These are phyloP conservation scores for Heteromyza rotundicornis DNA, from an alignment of 2,888 invertebrate genomes.

Conservation along the genomic window DNA sequence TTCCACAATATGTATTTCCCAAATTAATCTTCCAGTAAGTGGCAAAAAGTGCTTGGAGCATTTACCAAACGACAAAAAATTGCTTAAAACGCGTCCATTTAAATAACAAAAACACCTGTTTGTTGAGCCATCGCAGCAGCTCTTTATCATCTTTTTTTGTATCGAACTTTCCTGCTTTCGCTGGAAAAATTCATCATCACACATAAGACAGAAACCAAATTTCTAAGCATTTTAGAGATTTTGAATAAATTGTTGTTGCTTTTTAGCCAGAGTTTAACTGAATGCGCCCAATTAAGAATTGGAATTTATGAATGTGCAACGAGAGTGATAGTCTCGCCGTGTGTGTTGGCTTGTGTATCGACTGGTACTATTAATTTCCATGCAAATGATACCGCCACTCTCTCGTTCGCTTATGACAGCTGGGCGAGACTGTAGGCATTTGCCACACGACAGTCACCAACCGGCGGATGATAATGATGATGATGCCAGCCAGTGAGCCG, in stretches of 20 bases:
- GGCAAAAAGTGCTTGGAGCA: not conserved
- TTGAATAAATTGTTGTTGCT: slow-evolving; percentile 1
- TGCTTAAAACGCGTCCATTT: not conserved
- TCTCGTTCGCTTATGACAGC: not conserved
- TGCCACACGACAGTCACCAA: not conserved
- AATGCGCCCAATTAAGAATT: slow-evolving; percentile 47
- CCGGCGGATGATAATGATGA: not conserved
- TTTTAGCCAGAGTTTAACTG: too few relatives aligned
- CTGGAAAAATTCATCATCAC: slow-evolving; percentile 54
- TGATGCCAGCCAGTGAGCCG: too few relatives aligned
- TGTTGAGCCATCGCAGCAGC: slow-evolving; percentile 38
- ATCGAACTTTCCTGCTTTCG: slow-evolving; percentile 39
- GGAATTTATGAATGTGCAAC: slow-evolving; percentile 39
- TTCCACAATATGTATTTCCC: too few relatives aligned
- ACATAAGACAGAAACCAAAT: too few relatives aligned
- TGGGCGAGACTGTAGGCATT: not conserved
- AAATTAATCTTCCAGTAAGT: too few relatives aligned
- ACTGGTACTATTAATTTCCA: not conserved
- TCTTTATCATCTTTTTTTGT: slow-evolving; percentile 37
- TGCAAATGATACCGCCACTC: not conserved
- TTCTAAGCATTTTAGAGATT: slow-evolving; percentile 15
- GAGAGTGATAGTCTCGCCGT: slow-evolving; percentile 15
- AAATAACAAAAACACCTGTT: slow-evolving; percentile 43
- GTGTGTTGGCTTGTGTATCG: slow-evolving; percentile 9
- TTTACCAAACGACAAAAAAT: not conserved